These are phyloP conservation scores for Cyaniris semiargus DNA, from an alignment of 2,888 invertebrate genomes.

Conservation along the genomic window DNA sequence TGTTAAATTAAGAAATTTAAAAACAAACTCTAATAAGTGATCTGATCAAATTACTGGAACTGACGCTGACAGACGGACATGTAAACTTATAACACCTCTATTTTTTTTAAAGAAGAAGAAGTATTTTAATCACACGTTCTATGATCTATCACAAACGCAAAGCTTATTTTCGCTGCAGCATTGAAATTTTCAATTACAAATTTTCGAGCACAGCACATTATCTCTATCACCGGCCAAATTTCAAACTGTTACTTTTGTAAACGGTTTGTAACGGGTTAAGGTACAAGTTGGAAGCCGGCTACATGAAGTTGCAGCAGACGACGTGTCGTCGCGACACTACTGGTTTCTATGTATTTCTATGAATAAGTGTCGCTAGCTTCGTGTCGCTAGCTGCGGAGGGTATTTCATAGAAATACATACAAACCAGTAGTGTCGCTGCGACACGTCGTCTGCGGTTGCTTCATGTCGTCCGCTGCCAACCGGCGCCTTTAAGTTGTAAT, in stretches of 20 bases:
- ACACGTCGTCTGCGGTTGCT: no score
- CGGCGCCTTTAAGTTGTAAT: no score
- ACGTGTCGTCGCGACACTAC: no score
- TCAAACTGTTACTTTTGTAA: not conserved
- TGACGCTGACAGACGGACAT: not conserved
- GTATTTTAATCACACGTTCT: not conserved
- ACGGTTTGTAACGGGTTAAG: not conserved
- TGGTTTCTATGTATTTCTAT: no score
- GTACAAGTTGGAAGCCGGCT: no score
- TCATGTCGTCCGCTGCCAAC: no score
- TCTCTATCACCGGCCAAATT: not conserved
- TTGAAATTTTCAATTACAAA: slow-evolving; percentile 9
- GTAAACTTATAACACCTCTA: not conserved
- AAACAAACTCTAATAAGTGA: no score
- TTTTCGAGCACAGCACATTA: not conserved
- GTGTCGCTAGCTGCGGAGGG: no score
- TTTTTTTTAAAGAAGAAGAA: not conserved
- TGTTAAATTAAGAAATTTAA: not conserved
- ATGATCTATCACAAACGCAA: not conserved
- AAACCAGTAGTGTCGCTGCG: no score
- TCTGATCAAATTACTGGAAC: not conserved
- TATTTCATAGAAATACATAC: no score
- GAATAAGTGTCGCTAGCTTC: no score
- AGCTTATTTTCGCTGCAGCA: not conserved
- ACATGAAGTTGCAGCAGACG: no score